Evolutionary conservation across 2,888 invertebrate genomes (phyloP), one percentile per base, ranked within the genome.

Genomic region (Caenorhabditis angaria): DNA sequence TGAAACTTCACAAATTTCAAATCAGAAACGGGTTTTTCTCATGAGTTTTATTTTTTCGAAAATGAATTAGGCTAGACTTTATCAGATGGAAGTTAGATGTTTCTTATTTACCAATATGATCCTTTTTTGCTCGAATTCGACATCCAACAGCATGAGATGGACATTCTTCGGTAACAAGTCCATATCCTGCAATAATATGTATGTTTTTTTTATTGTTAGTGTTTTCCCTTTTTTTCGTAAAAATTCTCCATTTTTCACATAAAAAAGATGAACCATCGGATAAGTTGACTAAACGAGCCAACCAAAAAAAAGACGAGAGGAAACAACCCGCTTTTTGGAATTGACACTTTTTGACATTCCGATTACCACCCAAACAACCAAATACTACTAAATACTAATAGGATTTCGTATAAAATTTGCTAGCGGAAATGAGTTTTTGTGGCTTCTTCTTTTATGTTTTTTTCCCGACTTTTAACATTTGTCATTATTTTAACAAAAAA

Each of bases 161-260:
- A 50, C 79, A 80, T 32, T 77, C 70, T 47, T 80, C 79, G 1
- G 79, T 71, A 18, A 77, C 77, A 24, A 80, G 54, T 24, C 79
- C 79, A 56, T 72, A 80, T 2, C 79, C 79, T 80, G 70, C 22
- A 79, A 78, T n/a, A n/a, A n/a, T n/a, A n/a, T n/a, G n/a, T n/a
- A n/a, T n/a, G n/a, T 41, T 6, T 41, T 41, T 12, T 6, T 41
- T 41, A 3, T 41, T 41, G 5, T 41, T 41, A 8, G 5, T 32
- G 32, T 32, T 32, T 32, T 32, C 32, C 5, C 5, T 5, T 32
- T 32, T 32, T 32, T 32, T 12, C 32, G 5, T 32, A 5, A 8
- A n/a, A n/a, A 32, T 12, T 41, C 41, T 18, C 41, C 14, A 41
- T 41, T 41, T 41, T 3, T 41, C 41, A 41, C 10, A 41, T 41